phyloP scores from a whole-genome alignment of 2,113 vertebrate genomes.

The Brachyhypopomus gauderio region DNA sequence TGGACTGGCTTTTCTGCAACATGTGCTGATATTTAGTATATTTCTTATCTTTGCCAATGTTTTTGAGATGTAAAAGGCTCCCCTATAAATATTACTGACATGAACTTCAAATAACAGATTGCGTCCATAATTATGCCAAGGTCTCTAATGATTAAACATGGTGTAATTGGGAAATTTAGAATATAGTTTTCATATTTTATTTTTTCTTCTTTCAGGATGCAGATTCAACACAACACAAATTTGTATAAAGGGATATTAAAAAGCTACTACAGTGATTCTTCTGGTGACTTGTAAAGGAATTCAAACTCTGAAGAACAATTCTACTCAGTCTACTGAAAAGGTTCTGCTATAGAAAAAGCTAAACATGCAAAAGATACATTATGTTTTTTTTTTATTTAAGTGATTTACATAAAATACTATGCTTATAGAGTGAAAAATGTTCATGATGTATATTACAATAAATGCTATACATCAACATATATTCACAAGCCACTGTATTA shows the following conservation, averaged over 20 bases:
- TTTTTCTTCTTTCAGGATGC: slow-evolving; percentile 31
- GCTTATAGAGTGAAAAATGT: not conserved
- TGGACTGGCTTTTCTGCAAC: no score
- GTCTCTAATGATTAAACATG: no score
- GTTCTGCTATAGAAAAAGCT: not conserved
- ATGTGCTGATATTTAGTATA: no score
- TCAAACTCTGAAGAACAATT: not conserved
- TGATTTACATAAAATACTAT: not conserved
- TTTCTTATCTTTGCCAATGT: no score
- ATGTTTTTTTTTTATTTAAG: not conserved
- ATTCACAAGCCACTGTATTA: no score
- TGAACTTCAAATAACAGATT: no score
- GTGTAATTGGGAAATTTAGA: no score
- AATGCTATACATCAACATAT: no score
- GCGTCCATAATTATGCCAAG: no score
- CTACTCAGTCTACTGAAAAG: not conserved
- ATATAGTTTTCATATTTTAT: no score
- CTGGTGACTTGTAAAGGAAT: not conserved
- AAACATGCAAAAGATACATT: not conserved
- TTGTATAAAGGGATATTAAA: slow-evolving; percentile 14
- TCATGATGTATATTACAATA: not conserved
- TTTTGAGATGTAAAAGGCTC: no score
- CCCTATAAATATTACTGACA: no score
- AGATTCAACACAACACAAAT: slow-evolving; percentile 38
- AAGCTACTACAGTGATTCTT: not conserved